phyloP scores from a whole-genome alignment of 2,113 vertebrate genomes.

The Sapayoa aenigma region DNA sequence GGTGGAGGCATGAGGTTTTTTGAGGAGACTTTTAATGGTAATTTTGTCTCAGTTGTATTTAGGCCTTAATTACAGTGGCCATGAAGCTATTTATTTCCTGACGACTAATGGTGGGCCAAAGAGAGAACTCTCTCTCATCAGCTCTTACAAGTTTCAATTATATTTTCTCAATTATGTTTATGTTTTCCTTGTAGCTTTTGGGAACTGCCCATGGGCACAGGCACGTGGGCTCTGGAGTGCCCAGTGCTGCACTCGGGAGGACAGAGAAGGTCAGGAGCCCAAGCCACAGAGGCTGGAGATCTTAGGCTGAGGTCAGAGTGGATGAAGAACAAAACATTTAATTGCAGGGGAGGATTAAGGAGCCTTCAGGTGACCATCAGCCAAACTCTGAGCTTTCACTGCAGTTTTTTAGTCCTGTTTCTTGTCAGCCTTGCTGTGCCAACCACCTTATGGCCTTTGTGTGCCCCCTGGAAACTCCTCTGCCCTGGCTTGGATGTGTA shows the following conservation, averaged over 20 bases:
- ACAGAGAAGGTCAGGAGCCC: background rate
- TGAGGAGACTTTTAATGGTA: background rate
- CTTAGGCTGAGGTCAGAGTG: background rate
- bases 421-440: background rate
- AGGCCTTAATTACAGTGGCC: constrained; percentile 21
- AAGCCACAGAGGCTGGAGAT: background rate
- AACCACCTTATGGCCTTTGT: accelerated
- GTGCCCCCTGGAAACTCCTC: background rate
- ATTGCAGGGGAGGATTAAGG: background rate
- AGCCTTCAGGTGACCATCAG: background rate
- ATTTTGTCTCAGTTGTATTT: background rate
- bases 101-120: constrained; percentile 6
- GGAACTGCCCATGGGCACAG: background rate
- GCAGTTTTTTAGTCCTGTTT: background rate
- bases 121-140: constrained; percentile 33
- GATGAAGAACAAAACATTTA: background rate
- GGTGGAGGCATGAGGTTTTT: constrained; percentile 7
- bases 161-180: constrained; percentile 8
- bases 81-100: constrained; percentile 42
- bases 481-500: accelerated
- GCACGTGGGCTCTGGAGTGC: background rate
- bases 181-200: background rate
- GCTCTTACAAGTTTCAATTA: background rate
- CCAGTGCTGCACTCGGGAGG: background rate
- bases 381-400: background rate